phyloP scores from a whole-genome alignment of 2,113 vertebrate species.

The Apteryx owenii region DNA sequence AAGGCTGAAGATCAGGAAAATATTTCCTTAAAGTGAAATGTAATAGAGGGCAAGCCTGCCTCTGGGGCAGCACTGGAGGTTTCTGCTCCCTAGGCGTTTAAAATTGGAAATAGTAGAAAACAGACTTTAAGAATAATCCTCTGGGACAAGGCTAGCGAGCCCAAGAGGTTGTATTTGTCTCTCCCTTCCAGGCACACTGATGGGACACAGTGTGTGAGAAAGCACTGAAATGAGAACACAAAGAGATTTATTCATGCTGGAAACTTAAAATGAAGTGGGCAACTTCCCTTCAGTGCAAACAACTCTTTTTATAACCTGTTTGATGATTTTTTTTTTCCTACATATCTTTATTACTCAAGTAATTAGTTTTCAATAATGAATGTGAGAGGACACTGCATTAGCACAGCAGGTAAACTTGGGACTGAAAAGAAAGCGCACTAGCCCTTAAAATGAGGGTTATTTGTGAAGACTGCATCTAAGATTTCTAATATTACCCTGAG shows the following conservation, averaged over 20 bases:
- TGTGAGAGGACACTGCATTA: constrained; percentile 27
- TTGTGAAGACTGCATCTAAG: constrained; percentile 36
- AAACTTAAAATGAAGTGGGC: constrained; percentile 55
- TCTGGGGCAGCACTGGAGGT: not conserved
- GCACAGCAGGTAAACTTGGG: constrained; percentile 25
- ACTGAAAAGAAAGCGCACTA: not conserved
- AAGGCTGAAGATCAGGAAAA: constrained; percentile 67
- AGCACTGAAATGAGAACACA: not conserved
- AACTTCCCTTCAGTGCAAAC: constrained; percentile 11
- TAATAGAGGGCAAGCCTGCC: constrained; percentile 45
- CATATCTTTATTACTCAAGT: not conserved
- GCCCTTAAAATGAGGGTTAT: constrained; percentile 44
- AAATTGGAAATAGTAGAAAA: constrained; percentile 43
- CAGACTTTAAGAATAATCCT: constrained; percentile 27
- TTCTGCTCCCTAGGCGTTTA: constrained; percentile 11
- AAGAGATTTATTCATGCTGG: constrained; percentile 56
- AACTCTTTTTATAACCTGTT: constrained; percentile 7
- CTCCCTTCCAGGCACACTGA: not conserved
- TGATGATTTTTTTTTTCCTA: not conserved
- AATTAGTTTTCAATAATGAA: constrained; percentile 30
- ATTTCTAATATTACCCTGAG: not conserved
- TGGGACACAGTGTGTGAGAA: not conserved
- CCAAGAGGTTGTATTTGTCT: not conserved
- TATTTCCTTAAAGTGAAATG: constrained; percentile 64
- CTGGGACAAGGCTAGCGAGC: not conserved